Conservation (phyloP, 1,140 invertebrate species). For the Drosophila bocqueti region DNA sequence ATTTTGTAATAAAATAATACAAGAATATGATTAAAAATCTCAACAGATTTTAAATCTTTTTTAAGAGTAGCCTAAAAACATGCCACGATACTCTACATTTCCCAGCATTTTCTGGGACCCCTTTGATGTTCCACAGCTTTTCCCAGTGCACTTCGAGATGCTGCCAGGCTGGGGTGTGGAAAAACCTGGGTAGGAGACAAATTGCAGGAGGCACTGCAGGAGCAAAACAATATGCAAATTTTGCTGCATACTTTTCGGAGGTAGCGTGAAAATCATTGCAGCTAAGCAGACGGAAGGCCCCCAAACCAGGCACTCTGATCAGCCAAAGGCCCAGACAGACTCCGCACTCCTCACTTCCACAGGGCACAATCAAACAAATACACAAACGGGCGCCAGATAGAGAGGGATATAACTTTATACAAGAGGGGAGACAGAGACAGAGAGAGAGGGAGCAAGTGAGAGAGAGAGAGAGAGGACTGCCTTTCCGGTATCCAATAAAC, state of each 20-base stretch:
- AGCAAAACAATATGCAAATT: constrained; percentile 84
- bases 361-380: constrained; percentile 41
- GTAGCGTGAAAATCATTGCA: constrained; percentile 82
- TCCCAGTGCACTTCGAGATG: constrained; percentile 9
- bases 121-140: fast-evolving
- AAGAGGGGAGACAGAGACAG: constrained; percentile 9
- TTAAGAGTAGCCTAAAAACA: neutral
- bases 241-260: constrained; percentile 78
- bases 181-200: constrained; percentile 39
- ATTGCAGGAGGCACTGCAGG: constrained; percentile 47
- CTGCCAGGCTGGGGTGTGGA: constrained; percentile 5
- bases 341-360: constrained; percentile 4
- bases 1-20: neutral
- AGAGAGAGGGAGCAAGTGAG: constrained; percentile 19
- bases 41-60: neutral
- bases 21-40: neutral
- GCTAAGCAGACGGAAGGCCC: constrained; percentile 58
- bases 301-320: neutral
- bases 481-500: constrained; percentile 83
- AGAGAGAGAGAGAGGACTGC: constrained; percentile 49
- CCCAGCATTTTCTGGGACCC: neutral
- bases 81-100: neutral
- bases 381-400: neutral
- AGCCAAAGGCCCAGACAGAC: constrained; percentile 10
- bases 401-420: neutral